Percentiles rank a stretch among this genome's conserved stretches.
These are phyloP conservation scores for Fragum sueziense DNA, from an alignment of 2,888 invertebrate species.

Conservation along the genomic window DNA sequence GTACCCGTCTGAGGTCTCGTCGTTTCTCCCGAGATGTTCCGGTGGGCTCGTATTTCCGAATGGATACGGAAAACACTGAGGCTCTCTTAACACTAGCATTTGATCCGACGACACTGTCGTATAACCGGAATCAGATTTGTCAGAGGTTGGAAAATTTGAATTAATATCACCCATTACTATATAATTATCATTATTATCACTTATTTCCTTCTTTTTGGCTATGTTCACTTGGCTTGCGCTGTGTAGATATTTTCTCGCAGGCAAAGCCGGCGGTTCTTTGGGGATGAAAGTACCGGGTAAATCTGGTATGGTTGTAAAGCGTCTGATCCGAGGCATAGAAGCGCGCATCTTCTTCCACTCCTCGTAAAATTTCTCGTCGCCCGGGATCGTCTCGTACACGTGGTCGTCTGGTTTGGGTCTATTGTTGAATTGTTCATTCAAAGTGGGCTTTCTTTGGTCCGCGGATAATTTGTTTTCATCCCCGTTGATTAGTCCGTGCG, in stretches of 20 bases:
- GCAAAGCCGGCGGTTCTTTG: slow-evolving; percentile 65
- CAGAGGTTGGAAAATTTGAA: slow-evolving; percentile 47
- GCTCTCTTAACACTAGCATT: slow-evolving; percentile 20
- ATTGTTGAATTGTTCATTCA: slow-evolving; percentile 54
- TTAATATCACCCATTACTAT: slow-evolving; percentile 61
- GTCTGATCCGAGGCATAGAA: slow-evolving; percentile 55
- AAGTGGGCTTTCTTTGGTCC: slow-evolving; percentile 48
- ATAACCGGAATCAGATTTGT: slow-evolving; percentile 35
- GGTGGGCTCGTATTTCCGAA: slow-evolving; percentile 14
- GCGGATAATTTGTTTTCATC: slow-evolving; percentile 34
- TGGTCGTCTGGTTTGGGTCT: slow-evolving; percentile 64
- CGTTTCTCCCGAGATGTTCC: slow-evolving; percentile 28
- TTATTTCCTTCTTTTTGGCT: not conserved
- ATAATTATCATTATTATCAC: slow-evolving; percentile 47
- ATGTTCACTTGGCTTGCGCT: slow-evolving; percentile 10
- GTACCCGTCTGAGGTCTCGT: slow-evolving; percentile 61
- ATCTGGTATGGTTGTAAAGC: slow-evolving; percentile 64
- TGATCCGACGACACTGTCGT: slow-evolving; percentile 43
- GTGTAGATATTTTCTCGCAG: slow-evolving; percentile 57
- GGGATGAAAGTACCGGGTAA: slow-evolving; percentile 66
- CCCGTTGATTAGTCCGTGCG: slow-evolving; percentile 42
- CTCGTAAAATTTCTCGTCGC: slow-evolving; percentile 66
- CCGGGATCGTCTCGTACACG: slow-evolving; percentile 70
- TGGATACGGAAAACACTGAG: slow-evolving; percentile 46
- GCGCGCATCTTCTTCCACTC: slow-evolving; percentile 63